Evolutionary conservation across 2,888 invertebrate species (phyloP).

Genomic region (Helobdella robusta): DNA sequence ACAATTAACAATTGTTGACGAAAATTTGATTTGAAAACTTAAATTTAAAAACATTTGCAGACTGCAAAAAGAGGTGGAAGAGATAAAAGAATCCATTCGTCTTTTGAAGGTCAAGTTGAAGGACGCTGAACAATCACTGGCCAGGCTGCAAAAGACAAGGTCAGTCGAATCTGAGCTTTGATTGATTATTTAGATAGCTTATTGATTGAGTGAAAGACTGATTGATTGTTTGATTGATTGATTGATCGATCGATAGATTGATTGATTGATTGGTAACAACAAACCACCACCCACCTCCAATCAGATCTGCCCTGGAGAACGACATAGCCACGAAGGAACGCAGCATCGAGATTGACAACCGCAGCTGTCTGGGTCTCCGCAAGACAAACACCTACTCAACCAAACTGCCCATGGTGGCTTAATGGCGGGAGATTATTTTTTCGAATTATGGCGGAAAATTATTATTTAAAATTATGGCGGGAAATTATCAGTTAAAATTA

Average conservation of each 20-base stretch:
- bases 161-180: constrained; percentile 52
- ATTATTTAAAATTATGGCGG: too few relatives aligned
- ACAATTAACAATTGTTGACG: too few relatives aligned
- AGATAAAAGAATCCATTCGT: constrained; percentile 72
- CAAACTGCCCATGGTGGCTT: constrained; percentile 25
- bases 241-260: too few relatives aligned
- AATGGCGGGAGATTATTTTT: neutral
- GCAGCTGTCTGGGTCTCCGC: constrained; percentile 65
- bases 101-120: constrained; percentile 70
- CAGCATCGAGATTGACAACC: constrained; percentile 78
- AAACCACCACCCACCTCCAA: too few relatives aligned
- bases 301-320: constrained; percentile 69
- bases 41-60: too few relatives aligned
- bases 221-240: too few relatives aligned
- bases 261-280: too few relatives aligned
- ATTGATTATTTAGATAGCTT: too few relatives aligned
- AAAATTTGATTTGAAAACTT: too few relatives aligned
- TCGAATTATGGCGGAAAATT: too few relatives aligned
- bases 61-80: constrained; percentile 73
- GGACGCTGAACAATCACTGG: constrained; percentile 47
- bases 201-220: too few relatives aligned
- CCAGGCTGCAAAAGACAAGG: constrained; percentile 65
- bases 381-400: constrained; percentile 25
- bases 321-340: constrained; percentile 77
- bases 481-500: too few relatives aligned